Conservation (phyloP, 30 jellyfish, hydroid and myxozoan genomes). For the Turritopsis dohrnii region DNA sequence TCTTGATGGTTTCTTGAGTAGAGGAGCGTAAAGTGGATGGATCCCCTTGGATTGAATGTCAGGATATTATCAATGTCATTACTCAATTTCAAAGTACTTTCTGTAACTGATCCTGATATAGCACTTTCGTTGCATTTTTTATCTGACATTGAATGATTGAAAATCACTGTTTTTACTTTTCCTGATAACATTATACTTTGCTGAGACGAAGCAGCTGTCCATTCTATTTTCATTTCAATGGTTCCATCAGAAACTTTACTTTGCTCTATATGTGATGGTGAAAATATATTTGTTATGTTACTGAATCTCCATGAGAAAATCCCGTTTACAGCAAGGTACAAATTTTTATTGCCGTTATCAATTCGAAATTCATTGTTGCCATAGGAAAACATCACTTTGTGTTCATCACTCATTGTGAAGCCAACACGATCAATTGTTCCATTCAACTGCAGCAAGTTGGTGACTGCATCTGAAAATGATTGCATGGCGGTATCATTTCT, state of each 20-base stretch:
- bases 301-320: not conserved
- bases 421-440: constrained; percentile 15
- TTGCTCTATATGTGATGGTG: not conserved
- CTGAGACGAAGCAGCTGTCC: not conserved
- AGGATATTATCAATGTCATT: not conserved
- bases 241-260: not conserved
- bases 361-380: not conserved
- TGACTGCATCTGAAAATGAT: not conserved
- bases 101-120: not conserved
- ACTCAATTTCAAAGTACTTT: not conserved
- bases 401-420: not conserved
- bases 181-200: not conserved
- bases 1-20: not conserved
- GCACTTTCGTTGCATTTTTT: not conserved
- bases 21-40: not conserved
- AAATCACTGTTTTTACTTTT: not conserved
- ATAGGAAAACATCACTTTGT: not conserved
- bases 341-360: not conserved
- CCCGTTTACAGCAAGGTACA: not conserved
- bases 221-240: not conserved
- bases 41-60: not conserved
- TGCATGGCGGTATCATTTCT: not conserved
- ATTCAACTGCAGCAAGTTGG: not conserved
- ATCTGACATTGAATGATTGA: not conserved
- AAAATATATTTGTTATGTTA: not conserved